A percentile compares a stretch with the other conserved stretches of the same genome.
These are phyloP conservation scores for Dicaeum eximium DNA, from an alignment of 2,113 vertebrate genomes.

Conservation along the genomic window DNA sequence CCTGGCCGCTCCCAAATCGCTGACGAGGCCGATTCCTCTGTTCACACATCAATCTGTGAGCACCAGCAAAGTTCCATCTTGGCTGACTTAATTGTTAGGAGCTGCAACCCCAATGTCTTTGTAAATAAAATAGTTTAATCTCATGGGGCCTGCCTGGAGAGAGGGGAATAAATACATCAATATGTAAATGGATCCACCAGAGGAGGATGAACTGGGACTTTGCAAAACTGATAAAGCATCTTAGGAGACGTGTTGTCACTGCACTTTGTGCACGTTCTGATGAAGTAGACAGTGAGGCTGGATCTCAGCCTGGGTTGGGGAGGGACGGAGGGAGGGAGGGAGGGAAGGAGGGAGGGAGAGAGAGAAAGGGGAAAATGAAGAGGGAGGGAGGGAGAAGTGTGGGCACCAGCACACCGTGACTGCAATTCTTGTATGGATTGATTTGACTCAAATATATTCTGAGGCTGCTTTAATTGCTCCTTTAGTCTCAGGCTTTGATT, in stretches of 20 bases:
- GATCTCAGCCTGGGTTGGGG: neutral
- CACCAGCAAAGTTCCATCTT: slow-evolving; percentile 6
- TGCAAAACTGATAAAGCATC: slow-evolving; percentile 60
- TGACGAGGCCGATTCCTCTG: neutral
- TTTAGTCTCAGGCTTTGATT: slow-evolving; percentile 56
- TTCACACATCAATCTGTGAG: slow-evolving; percentile 19
- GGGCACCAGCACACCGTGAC: neutral
- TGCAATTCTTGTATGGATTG: slow-evolving; percentile 49
- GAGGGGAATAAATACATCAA: slow-evolving; percentile 60
- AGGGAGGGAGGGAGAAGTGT: neutral
- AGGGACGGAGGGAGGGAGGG: neutral
- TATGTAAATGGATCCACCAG: slow-evolving; percentile 65
- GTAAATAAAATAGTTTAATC: slow-evolving; percentile 60
- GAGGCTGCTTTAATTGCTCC: slow-evolving; percentile 50
- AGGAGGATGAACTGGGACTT: slow-evolving; percentile 35
- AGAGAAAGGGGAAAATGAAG: too few species aligned
- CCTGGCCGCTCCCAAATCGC: neutral
- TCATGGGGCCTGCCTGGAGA: slow-evolving; percentile 33
- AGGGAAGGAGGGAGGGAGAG: neutral
- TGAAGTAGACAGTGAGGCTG: slow-evolving; percentile 2
- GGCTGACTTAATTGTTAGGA: slow-evolving; percentile 16
- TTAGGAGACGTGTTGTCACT: slow-evolving; percentile 20
- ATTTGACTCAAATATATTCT: slow-evolving; percentile 66
- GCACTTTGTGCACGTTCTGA: slow-evolving; percentile 24
- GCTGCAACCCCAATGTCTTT: slow-evolving; percentile 39